phyloP scores from a whole-genome alignment of 2,797 vertebrate species.

The Bothrops alternatus region DNA sequence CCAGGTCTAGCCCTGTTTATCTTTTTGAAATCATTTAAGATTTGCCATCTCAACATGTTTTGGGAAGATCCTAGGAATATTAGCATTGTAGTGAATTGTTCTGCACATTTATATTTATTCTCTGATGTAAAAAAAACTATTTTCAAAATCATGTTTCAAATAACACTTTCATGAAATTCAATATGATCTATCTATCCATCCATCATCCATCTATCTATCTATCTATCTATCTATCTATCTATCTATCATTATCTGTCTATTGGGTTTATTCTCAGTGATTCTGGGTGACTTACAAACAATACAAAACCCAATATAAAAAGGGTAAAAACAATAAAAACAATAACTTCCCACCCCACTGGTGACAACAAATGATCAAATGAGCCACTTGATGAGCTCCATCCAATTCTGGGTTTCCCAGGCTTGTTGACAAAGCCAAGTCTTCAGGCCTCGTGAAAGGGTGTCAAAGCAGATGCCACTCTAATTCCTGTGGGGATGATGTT shows the following conservation, averaged over 20 bases:
- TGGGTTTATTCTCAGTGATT: neutral
- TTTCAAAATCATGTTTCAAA: neutral
- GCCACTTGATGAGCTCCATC: neutral
- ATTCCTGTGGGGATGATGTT: neutral
- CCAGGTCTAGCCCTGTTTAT: neutral
- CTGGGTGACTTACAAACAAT: neutral
- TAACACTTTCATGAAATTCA: neutral
- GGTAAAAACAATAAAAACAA: neutral
- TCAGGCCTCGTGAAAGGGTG: neutral
- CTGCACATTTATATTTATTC: neutral
- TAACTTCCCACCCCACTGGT: neutral
- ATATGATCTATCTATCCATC: neutral
- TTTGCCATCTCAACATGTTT: neutral
- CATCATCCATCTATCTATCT: too few species aligned
- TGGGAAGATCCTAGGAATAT: neutral
- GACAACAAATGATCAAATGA: neutral
- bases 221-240: too few species aligned
- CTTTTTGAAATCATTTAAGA: neutral
- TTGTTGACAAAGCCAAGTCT: neutral
- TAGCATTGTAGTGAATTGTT: neutral
- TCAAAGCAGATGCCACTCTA: neutral
- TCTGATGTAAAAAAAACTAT: neutral
- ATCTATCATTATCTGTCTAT: too few species aligned
- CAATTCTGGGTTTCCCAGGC: neutral
- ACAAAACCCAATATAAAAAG: neutral